These are phyloP conservation scores for Trematomus loennbergii DNA, from an alignment of 2,113 vertebrate species.

Conservation along the genomic window DNA sequence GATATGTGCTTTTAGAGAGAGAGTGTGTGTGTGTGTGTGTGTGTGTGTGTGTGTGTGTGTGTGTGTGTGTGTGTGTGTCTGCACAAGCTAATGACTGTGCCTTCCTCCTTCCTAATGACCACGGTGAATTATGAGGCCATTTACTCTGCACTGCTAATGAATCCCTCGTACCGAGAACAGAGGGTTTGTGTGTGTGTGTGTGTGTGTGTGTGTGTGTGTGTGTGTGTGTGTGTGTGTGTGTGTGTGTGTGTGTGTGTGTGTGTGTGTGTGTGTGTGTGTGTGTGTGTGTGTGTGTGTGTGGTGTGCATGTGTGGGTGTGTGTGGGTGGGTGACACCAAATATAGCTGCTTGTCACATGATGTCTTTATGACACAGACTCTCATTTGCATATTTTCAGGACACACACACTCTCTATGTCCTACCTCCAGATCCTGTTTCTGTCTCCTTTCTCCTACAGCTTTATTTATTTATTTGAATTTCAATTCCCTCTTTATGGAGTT, in stretches of 20 bases:
- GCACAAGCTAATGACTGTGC: slow-evolving; percentile 48
- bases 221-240: slow-evolving; percentile 15
- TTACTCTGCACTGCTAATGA: slow-evolving; percentile 60
- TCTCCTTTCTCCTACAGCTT: background rate
- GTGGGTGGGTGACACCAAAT: slow-evolving; percentile 26
- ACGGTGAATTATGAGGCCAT: slow-evolving; percentile 61
- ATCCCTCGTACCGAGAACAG: slow-evolving; percentile 44
- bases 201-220: slow-evolving; percentile 4
- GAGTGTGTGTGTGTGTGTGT: slow-evolving; percentile 26
- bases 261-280: background rate
- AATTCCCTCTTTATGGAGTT: background rate
- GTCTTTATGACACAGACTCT: slow-evolving; percentile 9
- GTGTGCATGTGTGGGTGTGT: slow-evolving; percentile 10
- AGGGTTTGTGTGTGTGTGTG: background rate
- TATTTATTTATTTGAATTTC: background rate
- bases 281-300: slow-evolving; percentile 9
- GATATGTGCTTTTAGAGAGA: background rate
- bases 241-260: slow-evolving; percentile 1
- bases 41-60: slow-evolving; percentile 22
- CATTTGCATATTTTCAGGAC: slow-evolving; percentile 43
- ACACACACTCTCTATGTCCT: background rate
- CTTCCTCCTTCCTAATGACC: slow-evolving; percentile 70
- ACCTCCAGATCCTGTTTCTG: background rate
- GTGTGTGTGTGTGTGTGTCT: slow-evolving; percentile 18
- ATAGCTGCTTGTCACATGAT: slow-evolving; percentile 45